Percentiles rank a stretch among this genome's conserved stretches.
These are phyloP conservation scores for Ormyrus thymus DNA, from an alignment of 2,888 invertebrate genomes.

Conservation along the genomic window DNA sequence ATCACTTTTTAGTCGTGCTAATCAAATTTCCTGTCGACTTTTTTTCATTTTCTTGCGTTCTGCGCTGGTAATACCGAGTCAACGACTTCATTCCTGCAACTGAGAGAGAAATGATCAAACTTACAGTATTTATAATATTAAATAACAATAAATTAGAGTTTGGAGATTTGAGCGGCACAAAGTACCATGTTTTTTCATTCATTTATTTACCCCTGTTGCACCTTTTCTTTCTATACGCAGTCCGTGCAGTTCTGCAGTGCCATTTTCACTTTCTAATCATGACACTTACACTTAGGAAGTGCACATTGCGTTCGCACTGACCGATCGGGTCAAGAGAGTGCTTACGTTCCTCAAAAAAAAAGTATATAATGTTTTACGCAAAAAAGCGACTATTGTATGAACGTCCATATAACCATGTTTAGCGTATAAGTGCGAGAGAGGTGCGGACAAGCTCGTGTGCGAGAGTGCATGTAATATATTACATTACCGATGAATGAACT, in stretches of 20 bases:
- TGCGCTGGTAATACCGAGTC: too few relatives aligned
- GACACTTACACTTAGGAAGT: background rate
- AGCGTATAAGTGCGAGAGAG: constrained; percentile 45
- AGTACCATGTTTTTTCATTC: background rate
- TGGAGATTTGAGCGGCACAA: background rate
- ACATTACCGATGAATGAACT: constrained; percentile 64
- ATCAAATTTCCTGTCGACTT: too few relatives aligned
- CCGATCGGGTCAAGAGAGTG: constrained; percentile 36
- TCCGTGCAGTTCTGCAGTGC: too few relatives aligned
- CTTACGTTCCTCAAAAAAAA: constrained; percentile 20
- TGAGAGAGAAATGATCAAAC: background rate
- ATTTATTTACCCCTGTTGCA: background rate
- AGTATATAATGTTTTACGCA: constrained; percentile 19
- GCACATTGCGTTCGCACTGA: background rate
- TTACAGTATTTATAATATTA: background rate
- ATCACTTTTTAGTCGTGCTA: too few relatives aligned
- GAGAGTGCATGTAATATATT: constrained; percentile 73
- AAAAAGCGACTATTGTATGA: background rate
- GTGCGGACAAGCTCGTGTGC: constrained; percentile 64
- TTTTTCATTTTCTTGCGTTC: too few relatives aligned
- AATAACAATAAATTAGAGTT: background rate
- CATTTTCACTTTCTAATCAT: background rate
- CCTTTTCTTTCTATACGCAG: too few relatives aligned
- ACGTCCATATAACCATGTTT: background rate
- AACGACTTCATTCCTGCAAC: too few relatives aligned